These are phyloP conservation scores for Sandelia bainsii DNA, from an alignment of 2,797 vertebrate genomes.

Conservation along the genomic window DNA sequence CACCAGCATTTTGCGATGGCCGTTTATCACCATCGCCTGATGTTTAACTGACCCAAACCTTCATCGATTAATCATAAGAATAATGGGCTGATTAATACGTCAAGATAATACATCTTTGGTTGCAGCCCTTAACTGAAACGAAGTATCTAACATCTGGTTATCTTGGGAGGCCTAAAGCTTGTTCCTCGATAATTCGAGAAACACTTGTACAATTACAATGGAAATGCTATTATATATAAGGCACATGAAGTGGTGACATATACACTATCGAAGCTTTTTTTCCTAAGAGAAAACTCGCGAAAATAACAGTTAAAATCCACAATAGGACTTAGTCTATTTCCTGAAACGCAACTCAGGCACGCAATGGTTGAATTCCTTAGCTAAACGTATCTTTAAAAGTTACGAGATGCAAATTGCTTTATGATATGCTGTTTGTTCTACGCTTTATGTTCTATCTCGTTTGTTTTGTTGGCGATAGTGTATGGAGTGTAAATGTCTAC, in stretches of 20 bases:
- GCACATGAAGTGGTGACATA: too few species aligned
- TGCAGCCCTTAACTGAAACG: conserved; percentile 8
- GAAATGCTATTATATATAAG: neutral
- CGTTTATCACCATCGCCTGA: neutral
- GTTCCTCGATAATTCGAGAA: neutral
- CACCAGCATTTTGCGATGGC: neutral
- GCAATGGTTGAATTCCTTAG: neutral
- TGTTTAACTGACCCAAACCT: neutral
- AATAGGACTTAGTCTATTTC: conserved; percentile 70
- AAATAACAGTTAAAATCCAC: neutral
- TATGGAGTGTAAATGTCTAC: too few species aligned
- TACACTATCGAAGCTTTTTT: neutral
- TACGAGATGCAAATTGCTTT: accelerated
- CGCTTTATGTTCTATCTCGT: neutral
- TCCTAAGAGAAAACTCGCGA: neutral
- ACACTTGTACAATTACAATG: accelerated
- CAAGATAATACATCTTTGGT: neutral
- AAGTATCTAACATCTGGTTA: neutral
- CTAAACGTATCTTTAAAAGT: neutral
- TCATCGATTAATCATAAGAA: neutral
- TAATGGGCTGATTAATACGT: neutral
- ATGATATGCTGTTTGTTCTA: accelerated
- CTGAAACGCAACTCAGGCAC: conserved; percentile 45
- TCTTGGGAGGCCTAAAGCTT: conserved; percentile 5
- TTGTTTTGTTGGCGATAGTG: accelerated